These are phyloP conservation scores for Echeneis naucrates DNA, from an alignment of 2,797 vertebrate species.

Conservation along the genomic window DNA sequence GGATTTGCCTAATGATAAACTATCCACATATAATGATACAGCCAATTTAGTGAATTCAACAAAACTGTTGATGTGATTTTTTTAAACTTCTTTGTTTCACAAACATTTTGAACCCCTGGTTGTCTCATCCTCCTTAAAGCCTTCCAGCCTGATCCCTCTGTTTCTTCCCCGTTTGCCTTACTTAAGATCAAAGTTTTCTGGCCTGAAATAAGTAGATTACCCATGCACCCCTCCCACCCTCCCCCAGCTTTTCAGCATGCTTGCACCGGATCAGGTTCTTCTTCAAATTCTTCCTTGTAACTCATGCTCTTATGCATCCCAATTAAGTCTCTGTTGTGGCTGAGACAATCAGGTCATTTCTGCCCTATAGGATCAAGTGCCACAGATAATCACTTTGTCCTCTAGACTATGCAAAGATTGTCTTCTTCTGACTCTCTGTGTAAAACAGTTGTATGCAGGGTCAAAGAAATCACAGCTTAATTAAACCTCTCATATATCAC, in stretches of 20 bases:
- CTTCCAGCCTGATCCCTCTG: constrained; percentile 48
- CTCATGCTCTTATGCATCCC: constrained; percentile 58
- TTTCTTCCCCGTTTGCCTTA: constrained; percentile 29
- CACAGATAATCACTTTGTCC: constrained; percentile 54
- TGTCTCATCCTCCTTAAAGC: constrained; percentile 37
- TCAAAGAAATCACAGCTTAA: constrained; percentile 12
- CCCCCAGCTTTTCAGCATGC: constrained; percentile 70
- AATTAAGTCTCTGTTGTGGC: constrained; percentile 62
- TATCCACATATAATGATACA: background rate
- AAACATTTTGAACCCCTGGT: constrained; percentile 40
- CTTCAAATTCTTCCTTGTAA: constrained; percentile 65
- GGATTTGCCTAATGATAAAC: constrained; percentile 23
- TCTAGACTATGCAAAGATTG: constrained; percentile 33
- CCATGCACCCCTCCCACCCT: constrained; percentile 55
- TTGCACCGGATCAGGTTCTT: constrained; percentile 73
- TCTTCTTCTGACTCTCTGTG: constrained; percentile 24
- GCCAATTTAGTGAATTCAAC: background rate
- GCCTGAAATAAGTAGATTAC: constrained; percentile 84
- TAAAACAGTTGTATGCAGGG: constrained; percentile 25
- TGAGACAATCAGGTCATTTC: constrained; percentile 58
- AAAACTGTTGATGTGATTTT: too few relatives aligned
- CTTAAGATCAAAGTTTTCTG: constrained; percentile 79
- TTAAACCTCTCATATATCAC: constrained; percentile 19
- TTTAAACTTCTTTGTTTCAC: background rate
- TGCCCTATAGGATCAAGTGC: constrained; percentile 58